phyloP scores from a whole-genome alignment of 2,797 vertebrate genomes.

The Pangasius mekongensis region DNA sequence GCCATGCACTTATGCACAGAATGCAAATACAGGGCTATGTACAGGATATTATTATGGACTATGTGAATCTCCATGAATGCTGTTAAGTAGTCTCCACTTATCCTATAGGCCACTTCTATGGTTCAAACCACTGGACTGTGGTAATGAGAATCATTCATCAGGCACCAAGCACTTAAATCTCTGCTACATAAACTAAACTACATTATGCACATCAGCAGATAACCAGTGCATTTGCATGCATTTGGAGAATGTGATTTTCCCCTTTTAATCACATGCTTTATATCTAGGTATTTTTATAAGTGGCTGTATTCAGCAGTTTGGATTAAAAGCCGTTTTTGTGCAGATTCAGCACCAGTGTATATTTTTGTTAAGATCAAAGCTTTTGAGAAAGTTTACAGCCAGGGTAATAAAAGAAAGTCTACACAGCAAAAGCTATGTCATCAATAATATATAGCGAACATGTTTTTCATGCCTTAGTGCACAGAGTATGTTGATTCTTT shows the following conservation, averaged over 20 bases:
- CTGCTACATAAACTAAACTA: constrained; percentile 35
- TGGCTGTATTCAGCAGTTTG: not conserved
- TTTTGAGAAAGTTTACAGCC: constrained; percentile 18
- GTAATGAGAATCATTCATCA: constrained; percentile 47
- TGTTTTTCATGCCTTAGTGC: constrained; percentile 21
- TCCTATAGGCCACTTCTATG: constrained; percentile 29
- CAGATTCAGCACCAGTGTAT: constrained; percentile 27
- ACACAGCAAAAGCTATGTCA: constrained; percentile 30
- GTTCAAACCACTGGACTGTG: constrained; percentile 4
- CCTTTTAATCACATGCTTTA: constrained; percentile 34
- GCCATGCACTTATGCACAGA: not conserved
- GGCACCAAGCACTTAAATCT: constrained; percentile 38
- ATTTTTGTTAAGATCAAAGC: constrained; percentile 21
- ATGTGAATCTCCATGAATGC: not conserved
- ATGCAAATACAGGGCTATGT: not conserved
- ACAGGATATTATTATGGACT: not conserved
- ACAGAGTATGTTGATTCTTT: not conserved
- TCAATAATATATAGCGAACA: constrained; percentile 43
- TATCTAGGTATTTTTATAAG: constrained; percentile 17
- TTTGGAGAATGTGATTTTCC: constrained; percentile 6
- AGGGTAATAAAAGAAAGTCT: constrained; percentile 15
- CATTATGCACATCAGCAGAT: constrained; percentile 39
- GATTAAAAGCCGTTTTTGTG: constrained; percentile 32
- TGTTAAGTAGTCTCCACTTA: not conserved
- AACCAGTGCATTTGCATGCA: constrained; percentile 40